A percentile compares a stretch with the other conserved stretches of the same genome.
phyloP scores from a whole-genome alignment of 53 echinoderm and acorn worm species.

The Mesocentrotus franciscanus region DNA sequence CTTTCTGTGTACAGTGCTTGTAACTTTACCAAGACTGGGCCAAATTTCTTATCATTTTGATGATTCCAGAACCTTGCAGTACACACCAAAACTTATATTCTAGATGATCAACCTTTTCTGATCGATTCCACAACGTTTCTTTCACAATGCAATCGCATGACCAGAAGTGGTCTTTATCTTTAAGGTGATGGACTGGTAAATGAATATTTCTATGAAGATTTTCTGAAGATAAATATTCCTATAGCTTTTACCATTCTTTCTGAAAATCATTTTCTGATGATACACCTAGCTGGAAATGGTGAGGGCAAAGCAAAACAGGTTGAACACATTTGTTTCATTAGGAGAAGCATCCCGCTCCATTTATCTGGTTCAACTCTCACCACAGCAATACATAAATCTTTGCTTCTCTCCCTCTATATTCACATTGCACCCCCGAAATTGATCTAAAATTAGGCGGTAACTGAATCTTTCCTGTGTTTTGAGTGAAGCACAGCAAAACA shows the following conservation, averaged over 20 bases:
- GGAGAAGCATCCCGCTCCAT: background rate
- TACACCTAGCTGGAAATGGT: background rate
- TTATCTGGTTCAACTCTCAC: background rate
- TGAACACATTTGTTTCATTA: background rate
- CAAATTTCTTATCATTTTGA: no score
- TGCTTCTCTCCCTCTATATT: background rate
- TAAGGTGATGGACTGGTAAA: background rate
- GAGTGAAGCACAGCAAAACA: background rate
- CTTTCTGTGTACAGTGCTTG: no score
- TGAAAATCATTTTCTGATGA: background rate
- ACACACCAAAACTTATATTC: no score
- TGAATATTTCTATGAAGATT: background rate
- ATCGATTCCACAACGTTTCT: no score
- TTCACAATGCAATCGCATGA: no score
- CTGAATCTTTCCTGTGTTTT: constrained; percentile 54
- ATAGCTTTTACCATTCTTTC: background rate
- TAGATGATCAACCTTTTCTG: no score
- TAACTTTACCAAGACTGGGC: no score
- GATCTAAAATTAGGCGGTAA: constrained; percentile 44
- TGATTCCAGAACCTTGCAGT: no score
- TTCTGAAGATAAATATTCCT: no score
- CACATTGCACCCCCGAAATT: background rate
- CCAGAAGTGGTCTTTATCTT: no score
- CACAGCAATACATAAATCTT: background rate
- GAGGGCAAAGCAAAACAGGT: background rate